phyloP scores from a whole-genome alignment of 2,113 vertebrate genomes.

The Spheniscus mendiculus region DNA sequence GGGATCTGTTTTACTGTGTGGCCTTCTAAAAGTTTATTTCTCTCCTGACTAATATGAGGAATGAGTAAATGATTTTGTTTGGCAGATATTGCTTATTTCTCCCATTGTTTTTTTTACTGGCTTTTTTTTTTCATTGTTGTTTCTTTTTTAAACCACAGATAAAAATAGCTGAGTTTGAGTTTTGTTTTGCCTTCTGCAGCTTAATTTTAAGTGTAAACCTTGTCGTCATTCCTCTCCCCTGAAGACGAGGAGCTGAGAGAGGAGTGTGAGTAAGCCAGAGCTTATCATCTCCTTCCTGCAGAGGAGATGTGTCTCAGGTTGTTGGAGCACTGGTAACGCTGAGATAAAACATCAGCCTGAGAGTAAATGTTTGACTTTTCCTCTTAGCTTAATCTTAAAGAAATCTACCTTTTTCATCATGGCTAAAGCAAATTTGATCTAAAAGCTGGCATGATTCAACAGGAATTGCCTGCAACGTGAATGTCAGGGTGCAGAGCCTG shows the following conservation, averaged over 20 bases:
- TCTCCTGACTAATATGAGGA: constrained; percentile 20
- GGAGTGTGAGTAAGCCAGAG: background rate
- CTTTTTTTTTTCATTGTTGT: background rate
- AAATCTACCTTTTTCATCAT: background rate
- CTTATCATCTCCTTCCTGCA: background rate
- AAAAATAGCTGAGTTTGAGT: constrained; percentile 41
- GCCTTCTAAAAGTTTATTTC: constrained; percentile 8
- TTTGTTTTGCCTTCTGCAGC: constrained; percentile 21
- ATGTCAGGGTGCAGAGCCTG: background rate
- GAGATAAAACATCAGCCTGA: background rate
- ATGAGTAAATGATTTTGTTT: constrained; percentile 3
- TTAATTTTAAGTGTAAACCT: constrained; percentile 6
- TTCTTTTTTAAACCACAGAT: constrained; percentile 36
- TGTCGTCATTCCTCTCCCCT: constrained; percentile 16
- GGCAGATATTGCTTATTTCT: constrained; percentile 54
- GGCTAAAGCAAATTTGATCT: background rate
- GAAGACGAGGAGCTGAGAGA: background rate
- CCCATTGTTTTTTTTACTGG: background rate
- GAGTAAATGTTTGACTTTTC: background rate
- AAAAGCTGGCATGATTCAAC: background rate
- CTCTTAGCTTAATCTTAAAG: background rate
- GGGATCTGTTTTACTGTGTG: background rate
- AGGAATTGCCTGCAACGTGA: background rate
- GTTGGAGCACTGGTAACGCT: background rate
- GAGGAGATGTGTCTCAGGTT: background rate